phyloP scores from a whole-genome alignment of 1,140 invertebrate genomes.

The Telenomus remus region DNA sequence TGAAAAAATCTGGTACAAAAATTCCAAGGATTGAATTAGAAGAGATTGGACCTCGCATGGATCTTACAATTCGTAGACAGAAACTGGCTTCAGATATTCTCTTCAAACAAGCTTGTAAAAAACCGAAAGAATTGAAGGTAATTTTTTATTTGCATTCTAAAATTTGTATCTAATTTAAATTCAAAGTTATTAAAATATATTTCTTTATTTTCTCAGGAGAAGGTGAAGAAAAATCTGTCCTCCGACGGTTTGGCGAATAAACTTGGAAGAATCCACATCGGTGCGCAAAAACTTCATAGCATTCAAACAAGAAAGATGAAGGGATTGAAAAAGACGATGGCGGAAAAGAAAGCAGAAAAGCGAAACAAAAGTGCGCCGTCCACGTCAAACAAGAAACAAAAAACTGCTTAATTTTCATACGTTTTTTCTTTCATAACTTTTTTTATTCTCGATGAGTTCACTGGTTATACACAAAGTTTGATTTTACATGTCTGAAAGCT shows the following conservation, averaged over 20 bases:
- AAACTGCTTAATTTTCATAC: neutral
- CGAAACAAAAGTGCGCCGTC: slow-evolving; percentile 70
- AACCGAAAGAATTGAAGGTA: slow-evolving; percentile 89
- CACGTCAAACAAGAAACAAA: slow-evolving; percentile 48
- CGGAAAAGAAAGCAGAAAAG: slow-evolving; percentile 80
- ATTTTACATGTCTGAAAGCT: slow-evolving; percentile 62
- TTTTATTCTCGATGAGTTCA: neutral
- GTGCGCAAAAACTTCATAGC: slow-evolving; percentile 88
- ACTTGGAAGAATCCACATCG: slow-evolving; percentile 94
- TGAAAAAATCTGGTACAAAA: slow-evolving; percentile 94
- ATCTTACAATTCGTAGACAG: slow-evolving; percentile 88
- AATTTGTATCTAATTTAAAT: neutral
- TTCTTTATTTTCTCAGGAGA: slow-evolving; percentile 70
- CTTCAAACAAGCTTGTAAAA: slow-evolving; percentile 89
- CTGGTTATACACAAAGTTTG: slow-evolving; percentile 18
- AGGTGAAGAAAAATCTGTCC: slow-evolving; percentile 93
- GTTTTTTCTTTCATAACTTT: slow-evolving; percentile 4
- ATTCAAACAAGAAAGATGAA: slow-evolving; percentile 97
- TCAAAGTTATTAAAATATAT: slow-evolving; percentile 25
- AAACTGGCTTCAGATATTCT: slow-evolving; percentile 94
- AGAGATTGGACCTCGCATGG: slow-evolving; percentile 95
- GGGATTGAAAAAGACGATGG: slow-evolving; percentile 85
- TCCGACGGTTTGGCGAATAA: slow-evolving; percentile 91
- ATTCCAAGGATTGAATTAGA: slow-evolving; percentile 93
- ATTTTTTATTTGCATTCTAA: slow-evolving; percentile 16